Base-by-base conservation (phyloP, 1,140 invertebrate genomes). In the Bombus balteatus region DNA sequence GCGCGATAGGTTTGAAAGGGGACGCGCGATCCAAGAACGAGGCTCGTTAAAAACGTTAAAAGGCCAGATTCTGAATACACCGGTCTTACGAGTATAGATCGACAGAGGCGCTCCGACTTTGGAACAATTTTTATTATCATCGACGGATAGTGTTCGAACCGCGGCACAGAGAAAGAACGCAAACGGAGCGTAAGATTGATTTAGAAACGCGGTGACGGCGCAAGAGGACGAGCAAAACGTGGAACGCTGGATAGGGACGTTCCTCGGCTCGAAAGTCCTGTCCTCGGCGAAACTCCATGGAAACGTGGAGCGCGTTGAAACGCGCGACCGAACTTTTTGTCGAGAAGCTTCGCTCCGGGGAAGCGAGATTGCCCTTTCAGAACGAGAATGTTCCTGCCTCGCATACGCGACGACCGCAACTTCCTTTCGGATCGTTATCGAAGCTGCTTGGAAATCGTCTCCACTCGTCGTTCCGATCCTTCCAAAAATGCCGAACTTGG, bases 121-220 rank as follows among this genome's bases (percentile, higher is more conserved):
- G 22, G 0, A 25, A 25, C 74, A 18, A 59, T 76, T 76, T 62
- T 62, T 62, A 62, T 62, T 13, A 62, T n/a, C 59, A 0, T n/a
- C 59, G 57, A 41, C 34, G 57, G 25, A 22, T n/a, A 8, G n/a
- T 15, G 8, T 8, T 2, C 0, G n/a, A 41, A 22, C 25, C 28
- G 3, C 2, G 32, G 28, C 4, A 18, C 1, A 0, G 53, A n/a
- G 37, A n/a, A 2, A 10, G 32, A 32, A 1, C 13, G 32, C n/a
- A 78, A 65, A 32, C 3, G 34, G n/a, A 25, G 75, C 75, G 39
- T 25, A 34, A 78, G 65, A 65, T 65, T 32, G n/a, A 77, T 77
- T 65, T 62, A 32, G 59, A 32, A 18, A 37, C 75, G 57, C 22
- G 75, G 65, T 43, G 32, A 65, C n/a, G 57, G 37, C 28, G 53